Evolutionary conservation across 2,113 vertebrate genomes (phyloP).

Genomic region (Fukomys damarensis): DNA sequence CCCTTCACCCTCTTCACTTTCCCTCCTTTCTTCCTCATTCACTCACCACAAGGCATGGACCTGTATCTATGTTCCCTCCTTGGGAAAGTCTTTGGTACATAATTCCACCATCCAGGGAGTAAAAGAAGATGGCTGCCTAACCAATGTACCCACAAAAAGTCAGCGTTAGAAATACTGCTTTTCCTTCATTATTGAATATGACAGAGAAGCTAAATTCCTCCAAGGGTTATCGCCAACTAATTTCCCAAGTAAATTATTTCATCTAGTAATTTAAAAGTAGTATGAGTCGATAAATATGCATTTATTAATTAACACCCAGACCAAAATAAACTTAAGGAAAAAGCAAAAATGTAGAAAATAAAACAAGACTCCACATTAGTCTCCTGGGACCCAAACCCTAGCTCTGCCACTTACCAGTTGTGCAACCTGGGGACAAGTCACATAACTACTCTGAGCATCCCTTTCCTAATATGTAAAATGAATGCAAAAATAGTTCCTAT

Average conservation of each 20-base stretch:
- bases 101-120: background rate
- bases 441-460: background rate
- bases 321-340: background rate
- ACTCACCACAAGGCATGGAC: background rate
- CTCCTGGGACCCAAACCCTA: background rate
- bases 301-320: background rate
- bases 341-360: background rate
- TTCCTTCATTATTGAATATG: slow-evolving; percentile 15
- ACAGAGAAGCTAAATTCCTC: slow-evolving; percentile 22
- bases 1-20: background rate
- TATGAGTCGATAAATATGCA: background rate
- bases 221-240: background rate
- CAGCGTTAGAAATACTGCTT: background rate
- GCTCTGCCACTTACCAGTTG: background rate
- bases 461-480: background rate
- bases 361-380: background rate
- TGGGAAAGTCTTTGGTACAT: background rate
- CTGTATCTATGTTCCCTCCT: background rate
- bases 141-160: background rate
- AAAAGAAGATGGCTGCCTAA: background rate
- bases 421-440: background rate
- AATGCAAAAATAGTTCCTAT: background rate
- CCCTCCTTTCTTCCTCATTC: background rate
- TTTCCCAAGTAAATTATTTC: slow-evolving; percentile 42
- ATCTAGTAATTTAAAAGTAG: background rate